These are phyloP conservation scores for Vanessa cardui DNA, from an alignment of 2,888 invertebrate species.

Conservation along the genomic window DNA sequence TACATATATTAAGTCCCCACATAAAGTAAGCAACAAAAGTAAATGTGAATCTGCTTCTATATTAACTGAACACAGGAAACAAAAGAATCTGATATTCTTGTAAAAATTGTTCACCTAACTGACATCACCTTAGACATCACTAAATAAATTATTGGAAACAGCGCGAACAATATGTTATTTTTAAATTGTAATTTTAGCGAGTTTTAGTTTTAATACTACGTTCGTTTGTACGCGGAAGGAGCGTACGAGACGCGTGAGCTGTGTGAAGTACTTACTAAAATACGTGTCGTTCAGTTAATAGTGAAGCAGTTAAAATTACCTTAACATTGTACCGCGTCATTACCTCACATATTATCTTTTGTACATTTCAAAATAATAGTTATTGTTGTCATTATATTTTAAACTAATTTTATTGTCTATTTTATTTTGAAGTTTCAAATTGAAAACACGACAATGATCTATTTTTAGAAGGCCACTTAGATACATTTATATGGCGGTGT, in stretches of 20 bases:
- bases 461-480: conserved; percentile 71
- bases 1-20: conserved; percentile 56
- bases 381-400: conserved; percentile 76
- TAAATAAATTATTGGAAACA: conserved; percentile 1
- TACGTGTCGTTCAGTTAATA: conserved; percentile 58
- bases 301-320: conserved; percentile 55
- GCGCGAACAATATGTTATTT: background rate
- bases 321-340: conserved; percentile 66
- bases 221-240: conserved; percentile 12
- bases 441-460: conserved; percentile 63
- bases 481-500: conserved; percentile 67
- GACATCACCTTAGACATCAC: conserved; percentile 29
- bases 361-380: conserved; percentile 67
- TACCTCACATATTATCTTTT: conserved; percentile 77
- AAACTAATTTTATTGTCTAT: conserved; percentile 69
- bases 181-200: conserved; percentile 14
- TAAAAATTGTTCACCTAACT: background rate
- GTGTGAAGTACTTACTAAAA: conserved; percentile 30
- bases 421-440: conserved; percentile 68
- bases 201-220: conserved; percentile 3
- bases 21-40: conserved; percentile 56
- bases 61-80: conserved; percentile 59
- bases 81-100: background rate
- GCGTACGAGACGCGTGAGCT: conserved; percentile 8
- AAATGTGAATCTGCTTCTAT: conserved; percentile 61